Evolutionary conservation across 2,888 invertebrate genomes (phyloP).

Genomic region (Copidosoma aretas): DNA sequence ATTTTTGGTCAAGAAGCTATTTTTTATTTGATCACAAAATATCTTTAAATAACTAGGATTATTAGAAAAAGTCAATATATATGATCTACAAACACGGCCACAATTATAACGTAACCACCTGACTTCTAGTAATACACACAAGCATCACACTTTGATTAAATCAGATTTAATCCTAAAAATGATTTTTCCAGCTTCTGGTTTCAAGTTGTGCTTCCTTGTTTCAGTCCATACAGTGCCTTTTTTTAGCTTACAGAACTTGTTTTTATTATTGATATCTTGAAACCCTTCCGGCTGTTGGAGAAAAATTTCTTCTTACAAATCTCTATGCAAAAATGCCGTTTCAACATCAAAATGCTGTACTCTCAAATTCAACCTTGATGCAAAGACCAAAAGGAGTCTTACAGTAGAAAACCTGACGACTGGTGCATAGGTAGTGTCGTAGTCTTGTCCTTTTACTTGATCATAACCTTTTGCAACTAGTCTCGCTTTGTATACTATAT

Average conservation of each 20-base stretch:
- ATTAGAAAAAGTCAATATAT: conserved; percentile 31
- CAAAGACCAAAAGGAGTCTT: not conserved
- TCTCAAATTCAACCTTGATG: not conserved
- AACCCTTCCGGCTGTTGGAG: conserved; percentile 21
- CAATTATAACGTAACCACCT: conserved; percentile 31
- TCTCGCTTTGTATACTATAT: not conserved
- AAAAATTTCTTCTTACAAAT: conserved; percentile 13
- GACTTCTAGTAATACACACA: conserved; percentile 40
- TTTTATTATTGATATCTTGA: not conserved
- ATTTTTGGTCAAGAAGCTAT: conserved; percentile 40
- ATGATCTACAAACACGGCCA: conserved; percentile 38
- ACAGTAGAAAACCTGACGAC: not conserved
- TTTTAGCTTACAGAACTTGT: conserved; percentile 21
- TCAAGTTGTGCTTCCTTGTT: conserved; percentile 26
- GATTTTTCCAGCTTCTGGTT: not conserved
- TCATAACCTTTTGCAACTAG: not conserved
- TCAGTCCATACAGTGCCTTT: conserved; percentile 34
- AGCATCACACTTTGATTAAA: conserved; percentile 26
- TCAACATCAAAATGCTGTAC: conserved; percentile 8
- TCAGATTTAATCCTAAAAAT: not conserved
- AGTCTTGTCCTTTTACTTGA: not conserved
- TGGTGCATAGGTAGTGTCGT: not conserved
- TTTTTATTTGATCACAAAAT: conserved; percentile 31
- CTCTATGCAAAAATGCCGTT: conserved; percentile 24
- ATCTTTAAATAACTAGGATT: conserved; percentile 29